These are phyloP conservation scores for Fregata magnificens DNA, from an alignment of 2,113 vertebrate genomes.

Conservation along the genomic window DNA sequence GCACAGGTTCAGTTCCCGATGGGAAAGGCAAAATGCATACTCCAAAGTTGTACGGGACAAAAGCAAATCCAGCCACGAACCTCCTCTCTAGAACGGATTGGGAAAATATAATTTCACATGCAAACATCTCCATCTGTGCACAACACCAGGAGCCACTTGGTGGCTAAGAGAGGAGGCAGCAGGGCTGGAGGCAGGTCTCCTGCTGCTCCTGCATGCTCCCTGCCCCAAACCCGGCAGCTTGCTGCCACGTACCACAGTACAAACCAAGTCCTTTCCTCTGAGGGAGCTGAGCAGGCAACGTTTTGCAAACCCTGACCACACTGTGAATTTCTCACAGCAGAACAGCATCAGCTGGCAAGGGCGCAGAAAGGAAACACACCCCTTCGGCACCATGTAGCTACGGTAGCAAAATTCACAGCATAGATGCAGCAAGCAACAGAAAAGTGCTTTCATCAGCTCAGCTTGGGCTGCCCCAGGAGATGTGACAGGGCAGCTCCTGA, in stretches of 20 bases:
- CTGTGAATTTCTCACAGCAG: not conserved
- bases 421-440: not conserved
- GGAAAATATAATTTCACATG: not conserved
- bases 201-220: not conserved
- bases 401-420: not conserved
- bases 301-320: not conserved
- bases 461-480: not conserved
- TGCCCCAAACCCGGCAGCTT: not conserved
- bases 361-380: not conserved
- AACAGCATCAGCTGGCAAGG: not conserved
- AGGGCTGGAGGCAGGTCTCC: not conserved
- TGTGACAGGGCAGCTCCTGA: not conserved
- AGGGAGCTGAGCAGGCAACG: not conserved
- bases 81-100: not conserved
- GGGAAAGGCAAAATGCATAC: not conserved
- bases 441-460: not conserved
- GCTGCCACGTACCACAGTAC: not conserved
- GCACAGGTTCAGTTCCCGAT: fast-evolving
- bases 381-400: not conserved
- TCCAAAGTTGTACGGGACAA: not conserved
- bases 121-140: not conserved
- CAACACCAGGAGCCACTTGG: not conserved
- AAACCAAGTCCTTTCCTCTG: not conserved
- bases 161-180: not conserved
- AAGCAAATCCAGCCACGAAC: not conserved